Evolutionary conservation across 2,797 vertebrate genomes (phyloP), one percentile per base, ranked within the genome.

Genomic region (Sebastolobus altivelis): DNA sequence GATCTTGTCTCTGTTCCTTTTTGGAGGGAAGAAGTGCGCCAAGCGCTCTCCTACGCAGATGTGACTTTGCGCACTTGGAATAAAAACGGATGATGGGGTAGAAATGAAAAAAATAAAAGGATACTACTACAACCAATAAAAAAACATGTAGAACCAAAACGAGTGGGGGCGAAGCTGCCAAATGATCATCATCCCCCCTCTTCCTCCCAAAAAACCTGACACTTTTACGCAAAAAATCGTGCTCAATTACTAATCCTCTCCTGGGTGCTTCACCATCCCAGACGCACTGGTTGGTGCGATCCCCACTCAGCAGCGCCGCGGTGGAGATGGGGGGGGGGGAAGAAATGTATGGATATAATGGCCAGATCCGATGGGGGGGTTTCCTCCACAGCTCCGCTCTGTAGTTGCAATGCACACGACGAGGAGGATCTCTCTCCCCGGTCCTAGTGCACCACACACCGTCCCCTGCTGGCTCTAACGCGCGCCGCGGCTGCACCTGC

Each of bases 361-460:
- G 83, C 85, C 89, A 93, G 89, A 94, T 94, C 90, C 93, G 85
- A 90, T 81, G 87, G 88, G 90, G 90, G 93, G 92, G 89, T 82
- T 90, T 92, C 93, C 93, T 93, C 83, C 90, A 89, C 89, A 80
- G 94, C 92, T 87, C 84, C 75, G 82, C 87, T 90, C 87, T 77
- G 81, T 86, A 89, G 90, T 92, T 91, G 90, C 92, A 83, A 85
- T 81, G 87, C 88, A 84, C 89, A 93, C 88, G 90, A 86, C 84
- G 75, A 81, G 46, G 88, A 52, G 49, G 43, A 75, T 69, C 66
- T 85, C 85, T 92, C 90, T 94, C 88, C 92, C 46, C 71, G 94
- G 94, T 95, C 94, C 94, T 95, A 94, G 94, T 93, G 94, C 94
- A 90, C 91, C 90, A 72, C 89, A 66, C 76, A 18, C 74, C 78